A percentile compares a stretch with the other conserved stretches of the same genome.
Evolutionary conservation across 2,113 vertebrate genomes (phyloP).

Genomic region (Aptenodytes patagonicus): DNA sequence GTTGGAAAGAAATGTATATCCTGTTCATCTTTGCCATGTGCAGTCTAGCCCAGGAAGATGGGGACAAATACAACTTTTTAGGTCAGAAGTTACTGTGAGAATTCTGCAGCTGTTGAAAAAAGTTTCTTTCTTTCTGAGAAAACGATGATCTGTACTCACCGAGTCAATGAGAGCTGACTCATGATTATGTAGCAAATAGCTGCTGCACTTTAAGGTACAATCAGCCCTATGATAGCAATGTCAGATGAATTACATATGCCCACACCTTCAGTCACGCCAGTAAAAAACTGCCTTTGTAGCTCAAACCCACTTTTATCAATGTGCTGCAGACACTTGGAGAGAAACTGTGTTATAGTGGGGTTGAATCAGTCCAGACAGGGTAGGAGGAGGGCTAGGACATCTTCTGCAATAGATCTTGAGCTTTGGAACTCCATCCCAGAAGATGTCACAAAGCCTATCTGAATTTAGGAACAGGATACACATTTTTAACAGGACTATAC

Average conservation of each 20-base stretch:
- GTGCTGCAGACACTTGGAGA: background rate
- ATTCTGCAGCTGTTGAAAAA: background rate
- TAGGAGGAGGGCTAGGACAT: background rate
- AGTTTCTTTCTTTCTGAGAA: background rate
- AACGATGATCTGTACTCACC: background rate
- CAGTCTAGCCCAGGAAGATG: background rate
- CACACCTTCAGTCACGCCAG: background rate
- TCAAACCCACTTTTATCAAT: background rate
- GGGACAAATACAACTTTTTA: background rate
- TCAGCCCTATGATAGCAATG: background rate
- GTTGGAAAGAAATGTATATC: background rate
- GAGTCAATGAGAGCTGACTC: constrained; percentile 11
- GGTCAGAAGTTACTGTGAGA: background rate
- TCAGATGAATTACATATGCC: background rate
- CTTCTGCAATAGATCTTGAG: background rate
- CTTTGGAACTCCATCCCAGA: background rate
- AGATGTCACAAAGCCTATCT: background rate
- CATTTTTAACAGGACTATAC: background rate
- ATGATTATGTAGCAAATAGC: constrained; percentile 5
- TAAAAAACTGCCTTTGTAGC: background rate
- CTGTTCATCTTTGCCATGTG: background rate
- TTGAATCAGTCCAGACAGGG: background rate
- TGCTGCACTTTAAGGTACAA: background rate
- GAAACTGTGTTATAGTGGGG: background rate
- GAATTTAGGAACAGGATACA: background rate